These are phyloP conservation scores for Melipona quadrifasciata DNA, from an alignment of 1,140 invertebrate genomes.

Conservation along the genomic window DNA sequence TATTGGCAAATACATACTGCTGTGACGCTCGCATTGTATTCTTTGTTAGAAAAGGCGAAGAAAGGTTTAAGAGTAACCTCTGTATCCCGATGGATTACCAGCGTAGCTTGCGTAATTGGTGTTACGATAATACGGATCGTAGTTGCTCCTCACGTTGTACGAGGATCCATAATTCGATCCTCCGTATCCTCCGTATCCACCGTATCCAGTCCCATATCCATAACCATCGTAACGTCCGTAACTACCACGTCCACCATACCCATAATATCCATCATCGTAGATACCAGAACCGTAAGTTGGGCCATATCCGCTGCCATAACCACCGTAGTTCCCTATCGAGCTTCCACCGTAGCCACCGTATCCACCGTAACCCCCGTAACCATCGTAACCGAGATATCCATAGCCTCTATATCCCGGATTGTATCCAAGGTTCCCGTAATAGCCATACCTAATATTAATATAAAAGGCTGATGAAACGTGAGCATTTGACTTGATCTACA, in stretches of 20 bases:
- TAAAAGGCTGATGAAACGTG: background rate
- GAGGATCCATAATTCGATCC: conserved; percentile 51
- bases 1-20: conserved; percentile 5
- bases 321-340: conserved; percentile 21
- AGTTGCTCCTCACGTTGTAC: conserved; percentile 47
- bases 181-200: conserved; percentile 24
- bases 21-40: background rate
- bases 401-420: conserved; percentile 30
- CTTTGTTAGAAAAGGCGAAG: background rate
- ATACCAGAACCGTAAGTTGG: conserved; percentile 20
- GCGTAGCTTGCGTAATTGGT: conserved; percentile 52
- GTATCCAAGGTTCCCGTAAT: conserved; percentile 56
- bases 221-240: conserved; percentile 41
- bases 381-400: conserved; percentile 13
- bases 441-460: conserved; percentile 57
- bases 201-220: conserved; percentile 46
- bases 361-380: conserved; percentile 52
- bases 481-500: background rate
- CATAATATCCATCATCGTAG: conserved; percentile 30
- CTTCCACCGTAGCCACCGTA: conserved; percentile 53
- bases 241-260: conserved; percentile 28
- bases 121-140: conserved; percentile 59
- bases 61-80: conserved; percentile 64
- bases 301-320: conserved; percentile 18
- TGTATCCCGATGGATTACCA: conserved; percentile 65